A percentile compares a stretch with the other conserved stretches of the same genome.
These are phyloP conservation scores for Acanthurus lineatus DNA, from an alignment of 2,797 vertebrate genomes.

Conservation along the genomic window DNA sequence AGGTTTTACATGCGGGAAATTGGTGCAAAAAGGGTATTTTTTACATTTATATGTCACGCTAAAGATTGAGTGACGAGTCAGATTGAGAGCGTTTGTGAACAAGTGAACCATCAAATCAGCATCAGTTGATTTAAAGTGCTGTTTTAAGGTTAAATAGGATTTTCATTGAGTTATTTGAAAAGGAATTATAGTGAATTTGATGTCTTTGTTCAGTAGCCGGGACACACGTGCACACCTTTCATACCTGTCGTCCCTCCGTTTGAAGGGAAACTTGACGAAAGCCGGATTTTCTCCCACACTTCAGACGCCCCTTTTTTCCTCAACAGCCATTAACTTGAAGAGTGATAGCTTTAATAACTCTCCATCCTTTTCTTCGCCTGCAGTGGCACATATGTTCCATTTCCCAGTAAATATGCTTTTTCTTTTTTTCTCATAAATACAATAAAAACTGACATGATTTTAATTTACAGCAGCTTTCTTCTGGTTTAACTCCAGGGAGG, in stretches of 20 bases:
- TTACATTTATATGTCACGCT: too few species aligned
- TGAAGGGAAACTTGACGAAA: slow-evolving; percentile 18
- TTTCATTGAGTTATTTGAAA: neutral
- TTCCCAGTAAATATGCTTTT: slow-evolving; percentile 2
- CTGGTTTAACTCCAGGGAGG: neutral
- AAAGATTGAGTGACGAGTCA: too few species aligned
- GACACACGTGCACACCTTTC: neutral
- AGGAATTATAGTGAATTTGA: neutral
- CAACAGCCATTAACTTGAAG: slow-evolving; percentile 41
- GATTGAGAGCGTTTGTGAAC: neutral
- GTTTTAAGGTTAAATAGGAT: too few species aligned
- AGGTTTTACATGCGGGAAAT: too few species aligned
- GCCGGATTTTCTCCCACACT: slow-evolving; percentile 45
- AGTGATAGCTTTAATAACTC: slow-evolving; percentile 50
- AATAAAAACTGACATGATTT: slow-evolving; percentile 23
- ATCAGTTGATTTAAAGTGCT: neutral
- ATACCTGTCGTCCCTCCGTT: slow-evolving; percentile 21
- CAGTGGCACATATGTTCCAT: slow-evolving; percentile 22
- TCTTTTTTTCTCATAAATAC: neutral
- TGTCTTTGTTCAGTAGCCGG: neutral
- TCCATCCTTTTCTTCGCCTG: neutral
- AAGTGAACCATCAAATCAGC: too few species aligned
- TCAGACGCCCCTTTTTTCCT: slow-evolving; percentile 27
- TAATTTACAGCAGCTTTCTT: slow-evolving; percentile 6
- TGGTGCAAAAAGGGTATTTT: too few species aligned